Percentiles rank a stretch among this genome's conserved stretches.
phyloP scores from a whole-genome alignment of 2,888 invertebrate genomes.

The Phasia obesa region DNA sequence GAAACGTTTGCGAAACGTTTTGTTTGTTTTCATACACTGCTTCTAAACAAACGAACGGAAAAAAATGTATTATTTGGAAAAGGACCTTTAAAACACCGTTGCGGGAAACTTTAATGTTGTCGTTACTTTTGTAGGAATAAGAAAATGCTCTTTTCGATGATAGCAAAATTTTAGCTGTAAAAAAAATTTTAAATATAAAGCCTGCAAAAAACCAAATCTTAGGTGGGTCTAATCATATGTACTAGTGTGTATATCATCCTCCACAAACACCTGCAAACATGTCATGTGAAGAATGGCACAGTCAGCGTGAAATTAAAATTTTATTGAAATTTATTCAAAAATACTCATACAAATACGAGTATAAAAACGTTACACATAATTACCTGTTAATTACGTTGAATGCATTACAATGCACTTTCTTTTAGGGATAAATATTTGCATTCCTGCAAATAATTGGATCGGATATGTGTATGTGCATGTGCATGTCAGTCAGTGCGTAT shows the following conservation, averaged over 20 bases:
- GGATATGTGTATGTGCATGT: neutral
- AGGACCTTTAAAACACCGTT: too few relatives aligned
- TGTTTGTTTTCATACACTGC: too few relatives aligned
- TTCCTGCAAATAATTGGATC: conserved; percentile 13
- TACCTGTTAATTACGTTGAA: conserved; percentile 58
- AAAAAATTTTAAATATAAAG: too few relatives aligned
- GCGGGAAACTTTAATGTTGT: too few relatives aligned
- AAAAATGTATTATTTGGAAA: too few relatives aligned
- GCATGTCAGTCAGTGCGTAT: neutral
- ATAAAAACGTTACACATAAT: conserved; percentile 26
- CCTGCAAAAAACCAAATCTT: too few relatives aligned
- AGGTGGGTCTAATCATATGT: too few relatives aligned
- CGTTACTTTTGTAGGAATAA: too few relatives aligned
- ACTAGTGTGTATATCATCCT: neutral
- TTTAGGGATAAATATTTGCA: conserved; percentile 22
- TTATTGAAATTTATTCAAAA: conserved; percentile 23
- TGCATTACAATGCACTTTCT: conserved; percentile 19
- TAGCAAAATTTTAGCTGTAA: too few relatives aligned
- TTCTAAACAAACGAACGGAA: too few relatives aligned
- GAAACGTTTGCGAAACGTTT: too few relatives aligned
- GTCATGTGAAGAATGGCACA: neutral
- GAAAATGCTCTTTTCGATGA: too few relatives aligned
- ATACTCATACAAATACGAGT: neutral
- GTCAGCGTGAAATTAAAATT: neutral
- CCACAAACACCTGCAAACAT: neutral